Base-by-base conservation (phyloP, 1,140 invertebrate species). In the Drosophila kepulauana region DNA sequence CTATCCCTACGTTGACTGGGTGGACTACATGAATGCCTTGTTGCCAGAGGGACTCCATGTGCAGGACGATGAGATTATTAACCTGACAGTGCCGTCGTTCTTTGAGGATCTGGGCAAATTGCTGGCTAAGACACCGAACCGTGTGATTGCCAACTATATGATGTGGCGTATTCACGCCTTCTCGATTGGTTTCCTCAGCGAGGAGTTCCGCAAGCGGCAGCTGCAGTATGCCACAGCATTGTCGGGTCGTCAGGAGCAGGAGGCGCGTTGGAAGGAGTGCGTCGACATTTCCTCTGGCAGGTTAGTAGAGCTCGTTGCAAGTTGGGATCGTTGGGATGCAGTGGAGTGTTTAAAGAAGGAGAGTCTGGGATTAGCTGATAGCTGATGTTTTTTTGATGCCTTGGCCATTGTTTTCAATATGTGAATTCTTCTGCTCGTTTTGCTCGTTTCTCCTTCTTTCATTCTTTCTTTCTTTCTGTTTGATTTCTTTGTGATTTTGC, bases 231-330 rank as follows among this genome's bases (percentile, higher is more conserved):
- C 95, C 11, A 96, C 96, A 0, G 95, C 95, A 1, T 88, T 97
- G 0, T 96, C 95, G 16, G 97, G 97, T 0, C 96, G 96, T 76
- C 95, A 94, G 0, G 95, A 96, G 76, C 90, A 95, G 30, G 95
- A 96, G 82, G 95, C 96, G 1, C 93, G 97, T n/a, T 98, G 97
- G 97, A 97, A 97, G 93, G 96, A 97, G 79, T 97, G 97, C 80
- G 95, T 96, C 8, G 96, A 96, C 74, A 95, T 95, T 3, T 94
- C 96, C 20, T 94, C 95, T 49, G 94, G 94, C 76, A 96, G 95
- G 95, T 96, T 92, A 77, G 91, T 82, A 45, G 20, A 38, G 35
- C 7, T 41, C 15, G 7, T n/a, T 1, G 6, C 16, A 11, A 41
- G 4, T 33, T 11, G 6, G 28, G 15, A 3, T 30, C 30, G 7